Percentiles rank a stretch among this genome's conserved stretches.
Evolutionary conservation across 2,797 vertebrate species (phyloP).

Genomic region (Carduelis carduelis): DNA sequence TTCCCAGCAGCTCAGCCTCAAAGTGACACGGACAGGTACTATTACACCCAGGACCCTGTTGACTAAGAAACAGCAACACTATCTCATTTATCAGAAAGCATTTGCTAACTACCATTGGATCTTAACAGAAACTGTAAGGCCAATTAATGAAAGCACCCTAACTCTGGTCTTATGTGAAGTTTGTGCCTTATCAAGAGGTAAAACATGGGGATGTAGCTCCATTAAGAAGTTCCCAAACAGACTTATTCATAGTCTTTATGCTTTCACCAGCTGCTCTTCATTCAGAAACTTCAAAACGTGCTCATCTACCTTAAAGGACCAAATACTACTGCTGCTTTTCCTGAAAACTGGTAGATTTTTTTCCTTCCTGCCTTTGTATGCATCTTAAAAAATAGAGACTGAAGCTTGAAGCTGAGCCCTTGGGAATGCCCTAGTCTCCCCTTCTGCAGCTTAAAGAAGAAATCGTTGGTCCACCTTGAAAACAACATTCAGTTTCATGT

Average conservation of each 20-base stretch:
- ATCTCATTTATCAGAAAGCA: background rate
- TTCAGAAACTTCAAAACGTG: background rate
- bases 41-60: background rate
- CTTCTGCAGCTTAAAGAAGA: background rate
- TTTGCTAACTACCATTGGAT: background rate
- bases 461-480: background rate
- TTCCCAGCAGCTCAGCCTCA: background rate
- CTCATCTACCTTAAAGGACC: background rate
- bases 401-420: background rate
- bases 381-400: background rate
- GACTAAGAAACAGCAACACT: background rate
- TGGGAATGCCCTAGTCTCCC: background rate
- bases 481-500: background rate
- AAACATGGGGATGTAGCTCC: background rate
- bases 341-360: background rate
- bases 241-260: background rate
- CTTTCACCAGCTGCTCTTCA: background rate
- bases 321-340: background rate
- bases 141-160: background rate
- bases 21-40: background rate
- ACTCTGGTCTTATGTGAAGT: background rate
- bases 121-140: background rate
- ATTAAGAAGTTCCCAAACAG: background rate
- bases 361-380: background rate
- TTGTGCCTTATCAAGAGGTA: background rate